A percentile compares a stretch with the other conserved stretches of the same genome.
phyloP scores from a whole-genome alignment of 1,140 invertebrate species.

The Orchesella cincta region DNA sequence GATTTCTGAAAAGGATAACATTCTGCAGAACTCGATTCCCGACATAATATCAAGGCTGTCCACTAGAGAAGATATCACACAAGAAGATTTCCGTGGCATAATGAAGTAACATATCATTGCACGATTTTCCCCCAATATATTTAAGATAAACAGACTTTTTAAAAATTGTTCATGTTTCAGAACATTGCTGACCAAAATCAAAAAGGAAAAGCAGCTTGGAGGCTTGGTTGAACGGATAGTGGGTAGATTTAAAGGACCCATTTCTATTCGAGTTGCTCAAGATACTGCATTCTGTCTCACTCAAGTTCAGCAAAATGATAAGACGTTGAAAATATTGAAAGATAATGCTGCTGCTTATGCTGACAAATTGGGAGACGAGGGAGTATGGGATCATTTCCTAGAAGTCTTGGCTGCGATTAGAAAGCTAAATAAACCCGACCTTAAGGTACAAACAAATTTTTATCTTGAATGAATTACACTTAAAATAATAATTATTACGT shows the following conservation, averaged over 20 bases:
- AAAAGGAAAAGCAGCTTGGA: conserved; percentile 40
- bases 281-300: conserved; percentile 42
- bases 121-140: neutral
- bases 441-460: conserved; percentile 34
- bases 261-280: conserved; percentile 9
- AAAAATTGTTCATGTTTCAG: conserved; percentile 24
- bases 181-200: conserved; percentile 35
- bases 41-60: conserved; percentile 45
- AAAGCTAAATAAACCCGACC: conserved; percentile 34
- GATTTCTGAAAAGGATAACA: conserved; percentile 45
- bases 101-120: conserved; percentile 36
- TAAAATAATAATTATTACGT: neutral
- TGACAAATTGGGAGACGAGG: conserved; percentile 41
- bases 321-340: conserved; percentile 40
- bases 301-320: conserved; percentile 39
- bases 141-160: neutral
- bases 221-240: conserved; percentile 44
- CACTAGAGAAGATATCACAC: conserved; percentile 24
- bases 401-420: conserved; percentile 33
- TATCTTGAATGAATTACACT: conserved; percentile 6
- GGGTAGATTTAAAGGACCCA: conserved; percentile 31
- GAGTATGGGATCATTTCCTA: conserved; percentile 31
- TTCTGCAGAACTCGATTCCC: conserved; percentile 40
- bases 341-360: conserved; percentile 34
- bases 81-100: conserved; percentile 36